Percentiles rank a stretch among this genome's conserved stretches.
These are phyloP conservation scores for Eublepharis macularius DNA, from an alignment of 2,113 vertebrate genomes.

Conservation along the genomic window DNA sequence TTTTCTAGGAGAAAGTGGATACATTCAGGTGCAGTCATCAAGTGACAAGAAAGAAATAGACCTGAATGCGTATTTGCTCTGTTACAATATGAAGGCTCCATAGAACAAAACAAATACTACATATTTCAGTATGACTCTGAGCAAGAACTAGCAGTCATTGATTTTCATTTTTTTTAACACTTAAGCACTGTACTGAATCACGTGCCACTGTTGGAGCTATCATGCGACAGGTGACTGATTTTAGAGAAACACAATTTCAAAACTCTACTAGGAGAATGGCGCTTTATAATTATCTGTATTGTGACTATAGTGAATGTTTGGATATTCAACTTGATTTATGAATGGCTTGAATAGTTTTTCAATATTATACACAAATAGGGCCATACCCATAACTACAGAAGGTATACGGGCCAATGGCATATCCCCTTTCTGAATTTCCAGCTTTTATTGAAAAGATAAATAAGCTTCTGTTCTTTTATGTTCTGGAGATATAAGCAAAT, in stretches of 20 bases:
- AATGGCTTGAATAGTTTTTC: too few relatives aligned
- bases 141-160: background rate
- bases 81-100: background rate
- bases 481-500: too few relatives aligned
- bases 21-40: background rate
- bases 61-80: background rate
- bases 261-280: background rate
- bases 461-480: too few relatives aligned
- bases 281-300: background rate
- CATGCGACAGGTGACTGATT: background rate
- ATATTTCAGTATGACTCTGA: background rate
- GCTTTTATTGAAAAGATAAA: too few relatives aligned
- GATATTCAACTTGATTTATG: too few relatives aligned
- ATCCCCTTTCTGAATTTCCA: too few relatives aligned
- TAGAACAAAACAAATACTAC: background rate
- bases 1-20: too few relatives aligned
- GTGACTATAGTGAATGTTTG: background rate
- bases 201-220: background rate
- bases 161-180: background rate
- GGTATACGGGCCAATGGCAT: too few relatives aligned
- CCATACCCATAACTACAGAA: too few relatives aligned
- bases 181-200: background rate
- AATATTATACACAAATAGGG: too few relatives aligned
- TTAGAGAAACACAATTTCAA: background rate
- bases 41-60: background rate